Percentiles rank a stretch among this genome's conserved stretches.
Conservation (phyloP, 2,888 invertebrate genomes). For the Xestia ashworthii region DNA sequence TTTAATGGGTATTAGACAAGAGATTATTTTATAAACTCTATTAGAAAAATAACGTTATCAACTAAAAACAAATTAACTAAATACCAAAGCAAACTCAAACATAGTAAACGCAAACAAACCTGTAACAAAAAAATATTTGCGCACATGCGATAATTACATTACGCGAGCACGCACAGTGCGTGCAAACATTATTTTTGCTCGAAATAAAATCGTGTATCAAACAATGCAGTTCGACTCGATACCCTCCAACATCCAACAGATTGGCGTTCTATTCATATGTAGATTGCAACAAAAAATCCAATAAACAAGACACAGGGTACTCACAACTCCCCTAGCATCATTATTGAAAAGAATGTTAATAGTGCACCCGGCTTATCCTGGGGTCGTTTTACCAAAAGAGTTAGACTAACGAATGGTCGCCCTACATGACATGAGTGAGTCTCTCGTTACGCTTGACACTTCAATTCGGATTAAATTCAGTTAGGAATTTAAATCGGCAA, state of each 20-base stretch:
- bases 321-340: conserved; percentile 86
- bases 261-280: conserved; percentile 89
- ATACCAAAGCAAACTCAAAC: conserved; percentile 36
- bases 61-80: conserved; percentile 40
- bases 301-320: conserved; percentile 89
- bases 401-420: conserved; percentile 89
- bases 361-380: conserved; percentile 87
- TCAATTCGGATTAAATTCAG: conserved; percentile 87
- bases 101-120: conserved; percentile 40
- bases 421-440: conserved; percentile 76
- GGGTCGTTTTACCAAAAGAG: conserved; percentile 90
- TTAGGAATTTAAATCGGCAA: conserved; percentile 78
- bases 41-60: background rate
- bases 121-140: conserved; percentile 57
- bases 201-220: conserved; percentile 73
- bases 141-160: conserved; percentile 67
- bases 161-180: conserved; percentile 49
- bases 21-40: conserved; percentile 20
- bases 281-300: conserved; percentile 91
- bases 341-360: conserved; percentile 91
- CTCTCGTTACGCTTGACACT: conserved; percentile 88
- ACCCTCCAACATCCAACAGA: conserved; percentile 83
- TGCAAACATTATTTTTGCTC: conserved; percentile 63
- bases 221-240: conserved; percentile 78
- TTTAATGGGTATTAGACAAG: background rate